phyloP scores from a whole-genome alignment of 2,797 vertebrate genomes.

The Hydrophis major region DNA sequence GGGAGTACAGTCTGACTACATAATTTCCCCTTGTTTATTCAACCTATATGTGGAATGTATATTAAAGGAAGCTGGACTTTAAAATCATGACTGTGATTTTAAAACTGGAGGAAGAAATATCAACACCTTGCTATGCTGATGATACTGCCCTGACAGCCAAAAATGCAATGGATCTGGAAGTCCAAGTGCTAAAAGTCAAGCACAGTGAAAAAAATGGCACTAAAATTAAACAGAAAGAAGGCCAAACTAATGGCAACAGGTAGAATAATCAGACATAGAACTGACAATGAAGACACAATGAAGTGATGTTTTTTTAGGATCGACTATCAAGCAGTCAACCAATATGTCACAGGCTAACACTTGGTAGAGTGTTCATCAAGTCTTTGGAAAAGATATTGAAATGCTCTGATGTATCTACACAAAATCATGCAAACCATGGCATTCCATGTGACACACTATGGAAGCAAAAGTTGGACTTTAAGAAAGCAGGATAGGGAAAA shows the following conservation, averaged over 20 bases:
- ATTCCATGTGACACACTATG: background rate
- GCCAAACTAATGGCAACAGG: background rate
- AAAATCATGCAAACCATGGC: background rate
- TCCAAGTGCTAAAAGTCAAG: background rate
- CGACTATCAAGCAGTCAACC: background rate
- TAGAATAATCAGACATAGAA: background rate
- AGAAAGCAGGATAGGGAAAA: background rate
- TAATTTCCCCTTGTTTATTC: background rate
- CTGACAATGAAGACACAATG: background rate
- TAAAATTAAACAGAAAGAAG: background rate
- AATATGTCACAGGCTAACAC: background rate
- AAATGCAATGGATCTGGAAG: background rate
- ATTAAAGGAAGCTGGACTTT: background rate
- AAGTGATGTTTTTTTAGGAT: background rate
- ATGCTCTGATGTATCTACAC: background rate
- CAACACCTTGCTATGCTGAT: background rate
- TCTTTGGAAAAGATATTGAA: background rate
- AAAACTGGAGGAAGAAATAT: background rate
- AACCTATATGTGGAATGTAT: background rate
- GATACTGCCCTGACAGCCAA: background rate
- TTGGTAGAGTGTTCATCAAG: background rate
- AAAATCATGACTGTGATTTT: background rate
- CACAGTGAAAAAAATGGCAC: background rate
- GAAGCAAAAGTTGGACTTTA: background rate
- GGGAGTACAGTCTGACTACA: background rate